phyloP scores from a whole-genome alignment of 2,888 invertebrate genomes.

The Ennomos quercinarius region DNA sequence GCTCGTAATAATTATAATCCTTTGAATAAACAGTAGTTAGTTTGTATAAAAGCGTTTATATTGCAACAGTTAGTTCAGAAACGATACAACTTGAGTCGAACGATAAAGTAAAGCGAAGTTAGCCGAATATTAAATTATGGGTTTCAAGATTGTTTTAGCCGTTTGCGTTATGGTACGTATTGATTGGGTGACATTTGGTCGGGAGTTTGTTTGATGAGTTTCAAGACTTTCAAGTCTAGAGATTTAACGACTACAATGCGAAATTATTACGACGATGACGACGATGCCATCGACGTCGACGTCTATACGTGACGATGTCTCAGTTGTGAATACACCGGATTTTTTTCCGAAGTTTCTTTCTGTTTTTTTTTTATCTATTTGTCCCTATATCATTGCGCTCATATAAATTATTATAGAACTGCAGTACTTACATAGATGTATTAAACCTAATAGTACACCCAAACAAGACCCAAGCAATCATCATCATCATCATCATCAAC shows the following conservation, averaged over 20 bases:
- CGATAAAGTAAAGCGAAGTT: slow-evolving; percentile 48
- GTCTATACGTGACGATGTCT: not conserved
- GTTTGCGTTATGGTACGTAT: slow-evolving; percentile 70
- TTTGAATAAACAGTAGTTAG: slow-evolving; percentile 54
- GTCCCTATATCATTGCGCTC: no score
- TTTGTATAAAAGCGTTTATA: slow-evolving; percentile 62
- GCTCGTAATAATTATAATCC: slow-evolving; percentile 54
- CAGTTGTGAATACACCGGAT: no score
- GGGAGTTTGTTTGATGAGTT: not conserved
- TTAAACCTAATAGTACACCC: no score
- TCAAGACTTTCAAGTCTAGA: not conserved
- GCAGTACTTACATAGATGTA: no score
- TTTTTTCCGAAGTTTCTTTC: no score
- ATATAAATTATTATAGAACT: no score
- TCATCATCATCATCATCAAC: no score
- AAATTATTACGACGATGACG: no score
- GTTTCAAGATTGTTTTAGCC: slow-evolving; percentile 63
- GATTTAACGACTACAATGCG: no score
- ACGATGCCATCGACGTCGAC: no score
- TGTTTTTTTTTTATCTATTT: no score
- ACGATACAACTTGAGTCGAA: slow-evolving; percentile 48
- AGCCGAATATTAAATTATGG: slow-evolving; percentile 57
- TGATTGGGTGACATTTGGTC: slow-evolving; percentile 19
- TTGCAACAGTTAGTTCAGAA: slow-evolving; percentile 45
- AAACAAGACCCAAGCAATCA: no score